These are phyloP conservation scores for Chrysomallon squamiferum DNA, from an alignment of 1,140 invertebrate species.

Conservation along the genomic window DNA sequence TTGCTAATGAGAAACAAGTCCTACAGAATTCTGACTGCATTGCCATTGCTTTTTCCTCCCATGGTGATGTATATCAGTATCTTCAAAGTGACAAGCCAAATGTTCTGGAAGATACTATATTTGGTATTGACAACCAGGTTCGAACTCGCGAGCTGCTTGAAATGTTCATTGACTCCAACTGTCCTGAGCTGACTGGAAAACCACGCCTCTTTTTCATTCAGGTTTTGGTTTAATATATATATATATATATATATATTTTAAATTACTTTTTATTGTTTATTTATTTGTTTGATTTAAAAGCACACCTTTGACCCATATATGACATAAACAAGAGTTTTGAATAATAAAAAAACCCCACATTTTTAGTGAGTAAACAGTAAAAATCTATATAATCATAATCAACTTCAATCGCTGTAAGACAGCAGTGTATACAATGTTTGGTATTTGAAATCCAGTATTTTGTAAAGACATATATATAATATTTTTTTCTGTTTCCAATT, in stretches of 20 bases:
- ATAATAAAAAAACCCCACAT: no score
- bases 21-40: slow-evolving; percentile 73
- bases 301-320: no score
- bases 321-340: no score
- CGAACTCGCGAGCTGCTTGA: slow-evolving; percentile 76
- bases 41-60: slow-evolving; percentile 78
- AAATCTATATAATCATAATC: no score
- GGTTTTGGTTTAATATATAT: no score
- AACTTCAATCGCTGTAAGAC: no score
- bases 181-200: slow-evolving; percentile 37
- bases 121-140: slow-evolving; percentile 74
- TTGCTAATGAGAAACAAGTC: background rate
- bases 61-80: slow-evolving; percentile 78
- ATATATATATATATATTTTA: no score
- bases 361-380: no score
- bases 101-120: slow-evolving; percentile 26
- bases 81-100: slow-evolving; percentile 74
- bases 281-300: no score
- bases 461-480: no score
- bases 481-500: no score
- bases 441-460: background rate
- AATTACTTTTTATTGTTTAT: no score
- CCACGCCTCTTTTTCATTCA: slow-evolving; percentile 53
- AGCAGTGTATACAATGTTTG: slow-evolving; percentile 1
- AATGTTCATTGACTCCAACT: slow-evolving; percentile 71